Evolutionary conservation across 2,113 vertebrate genomes (phyloP).

Genomic region (Pachycephala philippinensis): DNA sequence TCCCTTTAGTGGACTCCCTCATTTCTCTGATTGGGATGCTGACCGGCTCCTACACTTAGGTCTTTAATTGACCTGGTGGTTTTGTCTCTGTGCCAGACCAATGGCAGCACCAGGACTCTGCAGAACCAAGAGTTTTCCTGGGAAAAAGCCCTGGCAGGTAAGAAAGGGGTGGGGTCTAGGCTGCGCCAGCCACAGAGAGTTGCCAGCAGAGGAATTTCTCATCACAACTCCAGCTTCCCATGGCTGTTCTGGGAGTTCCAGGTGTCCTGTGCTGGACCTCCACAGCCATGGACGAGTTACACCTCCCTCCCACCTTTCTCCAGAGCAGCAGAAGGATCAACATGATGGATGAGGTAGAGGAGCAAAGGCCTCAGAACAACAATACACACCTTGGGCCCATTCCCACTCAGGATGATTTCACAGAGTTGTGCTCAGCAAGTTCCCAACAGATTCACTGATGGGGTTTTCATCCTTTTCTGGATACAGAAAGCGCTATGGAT

Average conservation of each 20-base stretch:
- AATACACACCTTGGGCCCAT: neutral
- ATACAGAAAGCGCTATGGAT: neutral
- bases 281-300: neutral
- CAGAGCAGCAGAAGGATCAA: neutral
- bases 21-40: no score
- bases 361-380: neutral
- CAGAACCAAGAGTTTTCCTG: neutral
- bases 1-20: no score
- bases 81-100: neutral
- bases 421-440: neutral
- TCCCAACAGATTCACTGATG: neutral
- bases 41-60: neutral
- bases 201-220: neutral
- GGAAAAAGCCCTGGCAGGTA: neutral
- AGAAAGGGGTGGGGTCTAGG: neutral
- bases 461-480: neutral
- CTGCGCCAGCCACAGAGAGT: neutral
- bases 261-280: neutral
- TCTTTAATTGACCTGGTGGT: neutral
- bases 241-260: neutral
- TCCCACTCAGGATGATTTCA: neutral
- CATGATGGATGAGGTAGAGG: neutral
- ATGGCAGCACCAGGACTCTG: neutral
- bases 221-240: neutral
- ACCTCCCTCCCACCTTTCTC: neutral